A percentile compares a stretch with the other conserved stretches of the same genome.
Conservation (phyloP, 2,113 vertebrate species). For the Oncorhynchus kisutch region DNA sequence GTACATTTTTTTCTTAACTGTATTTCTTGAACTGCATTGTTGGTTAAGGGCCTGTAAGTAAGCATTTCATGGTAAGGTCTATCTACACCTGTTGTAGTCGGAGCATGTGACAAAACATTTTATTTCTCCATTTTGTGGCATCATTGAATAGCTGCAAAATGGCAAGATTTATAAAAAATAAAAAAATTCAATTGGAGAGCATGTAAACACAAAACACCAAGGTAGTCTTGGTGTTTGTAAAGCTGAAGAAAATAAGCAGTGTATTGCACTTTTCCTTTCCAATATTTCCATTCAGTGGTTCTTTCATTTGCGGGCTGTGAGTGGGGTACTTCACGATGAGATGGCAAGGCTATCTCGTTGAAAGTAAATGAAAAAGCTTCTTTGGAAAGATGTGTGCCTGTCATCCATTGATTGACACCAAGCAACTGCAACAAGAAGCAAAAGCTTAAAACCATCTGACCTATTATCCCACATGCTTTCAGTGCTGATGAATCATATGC, state of each 20-base stretch:
- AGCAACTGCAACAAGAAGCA: neutral
- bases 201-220: too few species aligned
- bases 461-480: neutral
- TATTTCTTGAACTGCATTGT: too few species aligned
- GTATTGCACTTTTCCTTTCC: neutral
- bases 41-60: too few species aligned
- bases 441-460: constrained; percentile 7
- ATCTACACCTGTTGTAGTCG: too few species aligned
- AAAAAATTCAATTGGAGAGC: neutral
- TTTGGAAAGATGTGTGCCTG: constrained; percentile 26
- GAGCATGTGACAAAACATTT: too few species aligned
- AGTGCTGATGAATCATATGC: neutral
- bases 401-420: constrained; percentile 24
- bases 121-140: too few species aligned
- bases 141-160: too few species aligned
- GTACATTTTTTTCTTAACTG: too few species aligned
- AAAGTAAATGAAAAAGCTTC: constrained; percentile 41
- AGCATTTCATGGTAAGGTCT: too few species aligned
- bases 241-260: neutral
- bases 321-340: constrained; percentile 27
- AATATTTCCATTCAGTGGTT: constrained; percentile 22
- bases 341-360: constrained; percentile 21
- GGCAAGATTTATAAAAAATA: neutral
- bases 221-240: neutral
- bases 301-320: constrained; percentile 42